Conservation (phyloP, 2,797 vertebrate species). For the Sternotherus odoratus region DNA sequence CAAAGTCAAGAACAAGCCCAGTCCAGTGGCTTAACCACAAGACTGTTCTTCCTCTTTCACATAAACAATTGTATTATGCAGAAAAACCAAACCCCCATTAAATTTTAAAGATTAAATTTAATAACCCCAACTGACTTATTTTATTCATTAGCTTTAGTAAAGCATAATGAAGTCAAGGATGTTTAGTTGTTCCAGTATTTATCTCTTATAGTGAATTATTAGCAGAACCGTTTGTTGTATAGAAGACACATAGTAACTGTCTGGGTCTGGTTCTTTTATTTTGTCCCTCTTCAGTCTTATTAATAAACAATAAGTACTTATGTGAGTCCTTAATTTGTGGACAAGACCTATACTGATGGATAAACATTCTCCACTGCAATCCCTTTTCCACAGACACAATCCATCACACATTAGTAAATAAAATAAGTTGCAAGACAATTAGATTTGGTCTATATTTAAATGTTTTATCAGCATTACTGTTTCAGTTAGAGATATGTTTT, state of each 20-base stretch:
- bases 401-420: not conserved
- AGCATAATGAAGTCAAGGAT: not conserved
- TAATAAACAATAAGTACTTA: not conserved
- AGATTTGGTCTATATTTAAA: not conserved
- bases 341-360: not conserved
- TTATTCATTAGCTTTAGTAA: not conserved
- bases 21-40: not conserved
- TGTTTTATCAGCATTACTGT: not conserved
- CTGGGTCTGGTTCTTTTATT: not conserved
- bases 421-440: not conserved
- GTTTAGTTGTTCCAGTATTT: not conserved
- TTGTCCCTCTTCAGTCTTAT: not conserved
- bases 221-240: not conserved
- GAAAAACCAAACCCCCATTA: not conserved
- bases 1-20: not conserved
- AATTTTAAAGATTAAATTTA: not conserved
- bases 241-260: not conserved
- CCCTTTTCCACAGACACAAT: not conserved
- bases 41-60: not conserved
- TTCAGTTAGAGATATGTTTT: not conserved
- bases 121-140: not conserved
- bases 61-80: not conserved
- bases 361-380: not conserved
- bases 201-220: not conserved
- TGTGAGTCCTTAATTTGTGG: not conserved